phyloP scores from a whole-genome alignment of 2,888 invertebrate species.

The Volucella inflata region DNA sequence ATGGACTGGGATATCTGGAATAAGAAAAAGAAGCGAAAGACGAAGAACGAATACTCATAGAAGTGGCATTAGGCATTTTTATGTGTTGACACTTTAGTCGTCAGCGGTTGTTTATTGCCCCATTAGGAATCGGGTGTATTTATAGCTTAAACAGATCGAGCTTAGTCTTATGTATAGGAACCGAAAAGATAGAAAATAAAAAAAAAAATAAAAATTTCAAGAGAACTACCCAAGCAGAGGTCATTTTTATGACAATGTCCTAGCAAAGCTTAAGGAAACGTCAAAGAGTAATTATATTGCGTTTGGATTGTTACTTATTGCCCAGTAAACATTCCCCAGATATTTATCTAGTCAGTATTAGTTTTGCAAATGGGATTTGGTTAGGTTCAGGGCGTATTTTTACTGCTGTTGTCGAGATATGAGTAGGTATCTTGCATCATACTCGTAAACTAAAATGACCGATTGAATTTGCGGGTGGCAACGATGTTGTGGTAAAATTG shows the following conservation, averaged over 20 bases:
- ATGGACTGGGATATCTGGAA: slow-evolving; percentile 44
- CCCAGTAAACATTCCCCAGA: slow-evolving; percentile 22
- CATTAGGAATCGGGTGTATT: slow-evolving; percentile 59
- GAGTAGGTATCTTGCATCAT: not conserved
- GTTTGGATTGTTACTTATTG: slow-evolving; percentile 21
- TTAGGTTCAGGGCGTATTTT: not conserved
- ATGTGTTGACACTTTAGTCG: slow-evolving; percentile 70
- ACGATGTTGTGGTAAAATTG: not conserved
- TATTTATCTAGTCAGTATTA: slow-evolving; percentile 14
- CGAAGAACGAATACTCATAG: not conserved
- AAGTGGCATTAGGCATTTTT: slow-evolving; percentile 54
- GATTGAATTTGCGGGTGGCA: not conserved
- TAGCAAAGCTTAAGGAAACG: slow-evolving; percentile 33
- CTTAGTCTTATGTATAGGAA: not conserved
- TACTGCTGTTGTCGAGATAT: not conserved
- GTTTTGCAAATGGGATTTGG: not conserved
- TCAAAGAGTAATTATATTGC: slow-evolving; percentile 39
- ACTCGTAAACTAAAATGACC: not conserved
- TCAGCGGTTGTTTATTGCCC: slow-evolving; percentile 70
- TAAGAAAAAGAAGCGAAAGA: too few species aligned
- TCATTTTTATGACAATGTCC: slow-evolving; percentile 25
- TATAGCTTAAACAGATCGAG: slow-evolving; percentile 48
- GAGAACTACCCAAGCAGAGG: not conserved
- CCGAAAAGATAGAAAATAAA: not conserved
- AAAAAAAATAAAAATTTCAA: not conserved